phyloP scores from a whole-genome alignment of 2,113 vertebrate genomes.

The Perca fluviatilis region DNA sequence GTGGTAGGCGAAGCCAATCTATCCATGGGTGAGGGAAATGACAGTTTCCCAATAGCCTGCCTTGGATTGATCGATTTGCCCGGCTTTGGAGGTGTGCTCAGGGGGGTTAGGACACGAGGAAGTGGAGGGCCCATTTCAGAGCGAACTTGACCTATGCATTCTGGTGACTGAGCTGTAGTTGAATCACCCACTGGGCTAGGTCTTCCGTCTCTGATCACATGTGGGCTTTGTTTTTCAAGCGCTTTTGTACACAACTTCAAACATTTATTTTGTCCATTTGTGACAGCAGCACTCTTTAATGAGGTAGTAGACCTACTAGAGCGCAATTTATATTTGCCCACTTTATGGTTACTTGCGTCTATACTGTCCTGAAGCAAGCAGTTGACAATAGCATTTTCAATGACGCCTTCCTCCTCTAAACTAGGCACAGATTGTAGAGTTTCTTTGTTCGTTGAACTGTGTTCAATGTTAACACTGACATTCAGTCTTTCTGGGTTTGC shows the following conservation, averaged over 20 bases:
- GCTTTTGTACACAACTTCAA: not conserved
- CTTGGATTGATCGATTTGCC: slow-evolving; percentile 74
- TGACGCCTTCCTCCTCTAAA: not conserved
- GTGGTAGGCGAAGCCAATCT: slow-evolving; percentile 76
- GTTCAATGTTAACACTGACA: not conserved
- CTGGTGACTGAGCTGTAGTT: slow-evolving; percentile 64
- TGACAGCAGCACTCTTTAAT: not conserved
- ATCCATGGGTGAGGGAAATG: slow-evolving; percentile 84
- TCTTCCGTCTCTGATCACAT: not conserved
- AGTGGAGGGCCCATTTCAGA: slow-evolving; percentile 92
- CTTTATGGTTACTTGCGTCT: not conserved
- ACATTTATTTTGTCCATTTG: slow-evolving; percentile 3
- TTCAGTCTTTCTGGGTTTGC: not conserved
- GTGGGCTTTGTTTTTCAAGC: not conserved
- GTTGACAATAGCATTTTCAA: not conserved
- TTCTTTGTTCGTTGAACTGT: not conserved
- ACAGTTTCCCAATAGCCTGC: slow-evolving; percentile 78
- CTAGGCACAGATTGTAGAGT: not conserved
- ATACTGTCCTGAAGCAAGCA: slow-evolving; percentile 4
- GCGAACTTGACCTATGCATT: slow-evolving; percentile 85
- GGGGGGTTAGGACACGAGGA: slow-evolving; percentile 89
- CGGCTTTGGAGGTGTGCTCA: slow-evolving; percentile 89
- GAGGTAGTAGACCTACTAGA: not conserved
- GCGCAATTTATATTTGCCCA: not conserved
- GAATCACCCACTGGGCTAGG: slow-evolving; percentile 48